phyloP scores from a whole-genome alignment of 2,113 vertebrate species.

The Cepphus grylle region DNA sequence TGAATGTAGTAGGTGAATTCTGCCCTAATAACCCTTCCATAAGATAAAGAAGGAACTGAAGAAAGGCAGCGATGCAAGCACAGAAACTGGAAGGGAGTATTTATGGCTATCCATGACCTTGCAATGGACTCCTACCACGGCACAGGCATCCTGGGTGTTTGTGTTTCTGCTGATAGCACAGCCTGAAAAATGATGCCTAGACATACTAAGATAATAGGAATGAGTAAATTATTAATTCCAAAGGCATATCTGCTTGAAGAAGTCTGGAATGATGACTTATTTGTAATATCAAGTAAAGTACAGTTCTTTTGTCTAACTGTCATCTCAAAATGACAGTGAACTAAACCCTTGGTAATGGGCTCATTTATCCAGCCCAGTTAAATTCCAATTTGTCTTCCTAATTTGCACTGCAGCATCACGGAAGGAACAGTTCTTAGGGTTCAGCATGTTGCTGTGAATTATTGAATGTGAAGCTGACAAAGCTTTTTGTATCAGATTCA shows the following conservation, averaged over 20 bases:
- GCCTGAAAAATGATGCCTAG: background rate
- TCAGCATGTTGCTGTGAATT: background rate
- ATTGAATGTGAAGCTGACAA: background rate
- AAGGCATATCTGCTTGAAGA: background rate
- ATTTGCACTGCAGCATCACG: background rate
- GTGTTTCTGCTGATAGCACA: background rate
- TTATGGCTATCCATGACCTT: background rate
- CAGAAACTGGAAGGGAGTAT: background rate
- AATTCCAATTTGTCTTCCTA: constrained; percentile 36
- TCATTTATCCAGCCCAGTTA: constrained; percentile 26
- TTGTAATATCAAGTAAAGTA: background rate
- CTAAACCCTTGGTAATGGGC: constrained; percentile 21
- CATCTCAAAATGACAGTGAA: constrained; percentile 14
- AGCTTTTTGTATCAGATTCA: background rate
- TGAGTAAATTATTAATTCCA: background rate
- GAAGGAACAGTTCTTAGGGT: background rate
- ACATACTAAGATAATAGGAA: background rate
- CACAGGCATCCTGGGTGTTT: background rate
- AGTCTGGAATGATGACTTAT: background rate
- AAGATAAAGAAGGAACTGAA: background rate
- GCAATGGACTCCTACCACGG: background rate
- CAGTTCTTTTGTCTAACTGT: constrained; percentile 38
- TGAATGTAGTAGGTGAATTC: background rate
- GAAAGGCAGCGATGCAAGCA: background rate
- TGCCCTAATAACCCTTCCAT: background rate